phyloP scores from a whole-genome alignment of 2,797 vertebrate genomes.

The Pempheris klunzingeri region DNA sequence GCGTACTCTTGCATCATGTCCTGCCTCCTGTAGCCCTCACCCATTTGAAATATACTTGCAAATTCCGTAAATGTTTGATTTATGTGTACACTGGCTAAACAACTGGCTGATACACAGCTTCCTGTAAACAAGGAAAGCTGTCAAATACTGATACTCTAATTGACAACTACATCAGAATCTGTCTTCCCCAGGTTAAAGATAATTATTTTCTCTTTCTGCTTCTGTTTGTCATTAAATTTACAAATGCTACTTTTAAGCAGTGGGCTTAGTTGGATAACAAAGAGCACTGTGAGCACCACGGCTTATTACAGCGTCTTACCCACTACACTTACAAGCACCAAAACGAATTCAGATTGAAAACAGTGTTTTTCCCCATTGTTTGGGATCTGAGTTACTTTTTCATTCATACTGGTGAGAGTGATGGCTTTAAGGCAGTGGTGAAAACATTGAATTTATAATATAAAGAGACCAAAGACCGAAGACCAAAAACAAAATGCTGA shows the following conservation, averaged over 20 bases:
- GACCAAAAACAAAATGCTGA: neutral
- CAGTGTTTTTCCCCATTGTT: neutral
- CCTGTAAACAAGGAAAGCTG: neutral
- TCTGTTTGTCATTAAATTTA: neutral
- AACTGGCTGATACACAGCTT: too few relatives aligned
- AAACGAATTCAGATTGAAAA: too few relatives aligned
- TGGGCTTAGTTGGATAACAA: neutral
- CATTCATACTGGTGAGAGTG: neutral
- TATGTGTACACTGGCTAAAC: too few relatives aligned
- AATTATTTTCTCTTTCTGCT: rapidly evolving
- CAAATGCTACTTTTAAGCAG: neutral
- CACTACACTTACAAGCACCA: too few relatives aligned
- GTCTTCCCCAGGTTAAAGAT: neutral
- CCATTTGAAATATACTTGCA: too few relatives aligned
- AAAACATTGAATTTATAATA: neutral
- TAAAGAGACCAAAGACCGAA: neutral
- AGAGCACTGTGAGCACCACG: neutral
- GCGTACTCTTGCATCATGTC: too few relatives aligned
- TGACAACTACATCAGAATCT: neutral
- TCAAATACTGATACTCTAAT: neutral
- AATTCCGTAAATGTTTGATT: too few relatives aligned
- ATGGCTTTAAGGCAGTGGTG: neutral
- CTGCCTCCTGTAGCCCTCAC: too few relatives aligned
- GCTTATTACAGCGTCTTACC: too few relatives aligned
- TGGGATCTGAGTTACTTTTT: neutral